phyloP scores from a whole-genome alignment of 2,797 vertebrate genomes.

The Thunnus albacares region DNA sequence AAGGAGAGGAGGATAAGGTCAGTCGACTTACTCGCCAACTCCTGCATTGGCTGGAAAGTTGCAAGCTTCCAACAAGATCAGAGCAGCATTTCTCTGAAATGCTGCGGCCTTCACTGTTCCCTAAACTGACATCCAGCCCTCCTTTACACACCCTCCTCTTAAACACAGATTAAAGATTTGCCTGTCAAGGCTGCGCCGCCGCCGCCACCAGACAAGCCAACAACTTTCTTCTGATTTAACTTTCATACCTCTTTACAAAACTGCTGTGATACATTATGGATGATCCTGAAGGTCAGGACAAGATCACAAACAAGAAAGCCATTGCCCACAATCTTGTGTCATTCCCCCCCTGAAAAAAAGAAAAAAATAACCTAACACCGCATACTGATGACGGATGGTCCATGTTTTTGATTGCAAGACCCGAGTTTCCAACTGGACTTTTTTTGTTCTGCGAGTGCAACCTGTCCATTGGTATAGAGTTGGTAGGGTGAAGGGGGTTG shows the following conservation, averaged over 20 bases:
- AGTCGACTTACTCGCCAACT: constrained; percentile 7
- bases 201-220: constrained; percentile 58
- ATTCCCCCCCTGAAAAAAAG: constrained; percentile 10
- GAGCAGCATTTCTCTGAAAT: constrained; percentile 60
- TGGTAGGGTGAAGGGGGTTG: constrained; percentile 70
- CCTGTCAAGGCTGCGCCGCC: constrained; percentile 60
- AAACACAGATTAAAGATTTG: constrained; percentile 75
- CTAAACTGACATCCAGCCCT: constrained; percentile 53
- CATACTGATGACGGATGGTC: constrained; percentile 42
- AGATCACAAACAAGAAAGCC: constrained; percentile 74
- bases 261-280: constrained; percentile 75
- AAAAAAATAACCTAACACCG: constrained; percentile 8
- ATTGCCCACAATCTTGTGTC: constrained; percentile 42
- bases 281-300: constrained; percentile 81
- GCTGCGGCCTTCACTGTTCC: constrained; percentile 35
- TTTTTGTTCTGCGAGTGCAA: constrained; percentile 68
- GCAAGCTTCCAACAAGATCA: constrained; percentile 64
- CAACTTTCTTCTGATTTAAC: constrained; percentile 76
- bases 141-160: constrained; percentile 41
- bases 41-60: constrained; percentile 41
- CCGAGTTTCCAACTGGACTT: constrained; percentile 66
- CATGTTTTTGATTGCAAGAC: constrained; percentile 63
- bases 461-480: constrained; percentile 72
- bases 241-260: constrained; percentile 76
- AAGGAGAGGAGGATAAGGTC: constrained; percentile 25